Evolutionary conservation across 2,797 vertebrate species (phyloP).

Genomic region (Megaceryle alcyon): DNA sequence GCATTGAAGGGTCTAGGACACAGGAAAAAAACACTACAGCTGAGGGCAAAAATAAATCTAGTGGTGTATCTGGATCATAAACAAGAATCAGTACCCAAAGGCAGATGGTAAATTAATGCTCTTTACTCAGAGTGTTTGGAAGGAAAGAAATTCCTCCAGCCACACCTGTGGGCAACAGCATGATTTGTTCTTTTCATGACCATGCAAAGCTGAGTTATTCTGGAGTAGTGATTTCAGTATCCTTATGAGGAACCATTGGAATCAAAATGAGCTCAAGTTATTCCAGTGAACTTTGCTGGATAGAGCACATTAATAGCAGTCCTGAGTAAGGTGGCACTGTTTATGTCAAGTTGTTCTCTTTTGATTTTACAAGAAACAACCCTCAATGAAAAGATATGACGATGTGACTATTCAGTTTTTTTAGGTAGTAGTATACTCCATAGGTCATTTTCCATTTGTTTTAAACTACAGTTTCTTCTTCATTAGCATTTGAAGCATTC

Average conservation of each 20-base stretch:
- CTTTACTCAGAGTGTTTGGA: not conserved
- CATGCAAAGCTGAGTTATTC: not conserved
- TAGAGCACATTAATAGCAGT: not conserved
- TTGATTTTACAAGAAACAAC: not conserved
- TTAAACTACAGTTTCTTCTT: not conserved
- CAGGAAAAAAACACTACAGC: not conserved
- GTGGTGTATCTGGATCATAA: not conserved
- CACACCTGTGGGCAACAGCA: not conserved
- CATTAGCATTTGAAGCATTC: not conserved
- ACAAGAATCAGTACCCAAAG: not conserved
- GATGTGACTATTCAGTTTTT: not conserved
- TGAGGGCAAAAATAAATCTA: not conserved
- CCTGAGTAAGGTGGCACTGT: not conserved
- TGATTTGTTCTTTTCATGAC: not conserved
- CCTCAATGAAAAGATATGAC: not conserved
- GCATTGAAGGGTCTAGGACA: not conserved
- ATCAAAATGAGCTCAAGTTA: not conserved
- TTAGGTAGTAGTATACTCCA: not conserved
- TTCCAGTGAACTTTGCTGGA: not conserved
- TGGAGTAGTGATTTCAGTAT: not conserved
- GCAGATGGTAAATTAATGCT: not conserved
- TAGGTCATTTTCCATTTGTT: not conserved
- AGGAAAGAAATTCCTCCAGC: not conserved
- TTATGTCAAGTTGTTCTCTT: not conserved
- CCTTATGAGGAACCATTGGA: not conserved